Evolutionary conservation across 2,797 vertebrate species (phyloP).

Genomic region (Acanthurus leucopareius): DNA sequence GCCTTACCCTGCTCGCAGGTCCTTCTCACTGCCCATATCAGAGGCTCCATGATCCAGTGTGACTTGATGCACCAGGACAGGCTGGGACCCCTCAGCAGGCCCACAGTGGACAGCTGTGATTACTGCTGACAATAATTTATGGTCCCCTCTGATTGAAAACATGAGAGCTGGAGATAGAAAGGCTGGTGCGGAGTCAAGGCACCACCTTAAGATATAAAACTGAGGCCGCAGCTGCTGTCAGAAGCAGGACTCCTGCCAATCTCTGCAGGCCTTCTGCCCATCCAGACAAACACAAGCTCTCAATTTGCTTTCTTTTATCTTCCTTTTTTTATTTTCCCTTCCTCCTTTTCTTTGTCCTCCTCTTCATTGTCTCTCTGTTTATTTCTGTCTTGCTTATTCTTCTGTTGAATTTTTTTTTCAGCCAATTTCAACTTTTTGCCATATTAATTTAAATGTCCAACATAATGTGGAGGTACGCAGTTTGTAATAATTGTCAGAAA

Average conservation of each 20-base stretch:
- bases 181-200: slow-evolving; percentile 75
- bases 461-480: slow-evolving; percentile 19
- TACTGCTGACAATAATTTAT: slow-evolving; percentile 86
- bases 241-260: slow-evolving; percentile 75
- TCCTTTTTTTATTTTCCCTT: slow-evolving; percentile 50
- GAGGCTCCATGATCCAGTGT: slow-evolving; percentile 70
- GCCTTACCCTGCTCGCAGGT: slow-evolving; percentile 60
- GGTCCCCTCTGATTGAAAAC: slow-evolving; percentile 84
- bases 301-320: slow-evolving; percentile 53
- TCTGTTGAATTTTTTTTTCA: slow-evolving; percentile 1
- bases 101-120: slow-evolving; percentile 82
- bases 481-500: slow-evolving; percentile 46
- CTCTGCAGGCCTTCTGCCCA: slow-evolving; percentile 80
- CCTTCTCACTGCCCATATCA: slow-evolving; percentile 64
- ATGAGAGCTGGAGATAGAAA: slow-evolving; percentile 76
- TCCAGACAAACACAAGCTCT: slow-evolving; percentile 68
- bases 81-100: slow-evolving; percentile 75
- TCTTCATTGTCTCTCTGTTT: slow-evolving; percentile 26
- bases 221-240: slow-evolving; percentile 83
- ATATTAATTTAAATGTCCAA: slow-evolving; percentile 24
- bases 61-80: slow-evolving; percentile 82
- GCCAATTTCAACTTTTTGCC: slow-evolving; percentile 8
- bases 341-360: slow-evolving; percentile 30
- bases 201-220: slow-evolving; percentile 86
- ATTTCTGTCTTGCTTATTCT: not conserved